Conservation (phyloP, 2,888 invertebrate genomes). For the Patella ulyssiponensis region DNA sequence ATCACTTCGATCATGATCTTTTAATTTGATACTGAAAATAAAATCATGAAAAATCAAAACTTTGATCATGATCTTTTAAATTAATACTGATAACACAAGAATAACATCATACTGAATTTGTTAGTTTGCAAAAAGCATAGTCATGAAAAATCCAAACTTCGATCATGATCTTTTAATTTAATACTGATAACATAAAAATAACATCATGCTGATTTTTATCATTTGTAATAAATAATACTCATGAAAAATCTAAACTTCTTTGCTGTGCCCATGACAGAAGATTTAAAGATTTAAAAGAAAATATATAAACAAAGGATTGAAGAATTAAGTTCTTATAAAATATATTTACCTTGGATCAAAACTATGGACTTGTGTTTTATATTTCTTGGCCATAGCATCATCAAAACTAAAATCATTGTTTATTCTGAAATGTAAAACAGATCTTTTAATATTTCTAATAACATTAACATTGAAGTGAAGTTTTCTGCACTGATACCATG, state of each 20-base stretch:
- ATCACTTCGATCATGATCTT: conserved; percentile 31
- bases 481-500: too few relatives aligned
- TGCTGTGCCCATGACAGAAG: too few relatives aligned
- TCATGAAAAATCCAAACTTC: conserved; percentile 17
- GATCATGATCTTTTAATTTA: conserved; percentile 31
- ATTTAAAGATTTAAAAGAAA: too few relatives aligned
- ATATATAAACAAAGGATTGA: too few relatives aligned
- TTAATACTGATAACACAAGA: conserved; percentile 36
- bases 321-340: not conserved
- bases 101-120: not conserved
- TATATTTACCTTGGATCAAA: conserved; percentile 58
- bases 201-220: not conserved
- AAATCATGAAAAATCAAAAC: not conserved
- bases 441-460: not conserved
- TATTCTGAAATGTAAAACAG: conserved; percentile 40
- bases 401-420: conserved; percentile 59
- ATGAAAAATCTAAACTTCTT: not conserved
- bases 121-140: not conserved
- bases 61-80: conserved; percentile 30
- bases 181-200: conserved; percentile 32
- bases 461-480: too few relatives aligned
- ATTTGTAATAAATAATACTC: not conserved
- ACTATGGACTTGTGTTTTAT: conserved; percentile 58
- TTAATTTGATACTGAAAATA: conserved; percentile 41
- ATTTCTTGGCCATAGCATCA: conserved; percentile 46